Base-by-base conservation (phyloP, 2,888 invertebrate genomes). In the Cantharis lateralis region DNA sequence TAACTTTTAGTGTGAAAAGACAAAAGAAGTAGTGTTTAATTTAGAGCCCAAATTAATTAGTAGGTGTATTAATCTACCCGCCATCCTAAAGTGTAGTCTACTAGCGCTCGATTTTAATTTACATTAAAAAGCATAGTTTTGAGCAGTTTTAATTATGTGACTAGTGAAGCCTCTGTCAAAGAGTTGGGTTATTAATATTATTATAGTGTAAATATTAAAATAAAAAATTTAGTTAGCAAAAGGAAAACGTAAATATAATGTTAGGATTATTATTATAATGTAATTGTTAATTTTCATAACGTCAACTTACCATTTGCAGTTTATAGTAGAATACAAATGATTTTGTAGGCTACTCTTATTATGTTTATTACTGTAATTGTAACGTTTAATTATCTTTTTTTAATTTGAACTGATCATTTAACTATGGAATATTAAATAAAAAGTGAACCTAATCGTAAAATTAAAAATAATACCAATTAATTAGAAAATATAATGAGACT, bases 401-500 rank as follows among this genome's bases (percentile, higher is more conserved):
- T 63, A 70, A 68, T 69, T 74, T 66, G 71, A 77, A 71, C 74
- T 68, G 69, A 70, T 72, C 68, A 74, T 77, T 71, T 77, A 68
- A 68, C 63, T 28, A 70, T 76, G 62, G 20, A 63, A 68, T 28
- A 15, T 68, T 62, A 73, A 73, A n/a, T n/a, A n/a, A 75, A 71
- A 70, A 48, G 48, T 74, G 64, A 77, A 77, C 71, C 68, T 77
- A 74, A 71, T 73, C 66, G 72, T 75, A 61, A 48, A 48, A 48
- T 48, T 13, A 70, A 61, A 70, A 69, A 75, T 77, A 74, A 75
- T 78, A 78, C 72, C 75, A 72, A 75, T 73, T 78, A 78, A 73
- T 73, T 76, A 78, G 78, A 70, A 71, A 76, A 73, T 72, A 75
- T 72, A 48, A 74, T 64, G 28, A 78, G 78, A 78, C 78, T 78